A percentile compares a stretch with the other conserved stretches of the same genome.
Conservation (phyloP, 2,888 invertebrate species). For the Punctoribates punctum region DNA sequence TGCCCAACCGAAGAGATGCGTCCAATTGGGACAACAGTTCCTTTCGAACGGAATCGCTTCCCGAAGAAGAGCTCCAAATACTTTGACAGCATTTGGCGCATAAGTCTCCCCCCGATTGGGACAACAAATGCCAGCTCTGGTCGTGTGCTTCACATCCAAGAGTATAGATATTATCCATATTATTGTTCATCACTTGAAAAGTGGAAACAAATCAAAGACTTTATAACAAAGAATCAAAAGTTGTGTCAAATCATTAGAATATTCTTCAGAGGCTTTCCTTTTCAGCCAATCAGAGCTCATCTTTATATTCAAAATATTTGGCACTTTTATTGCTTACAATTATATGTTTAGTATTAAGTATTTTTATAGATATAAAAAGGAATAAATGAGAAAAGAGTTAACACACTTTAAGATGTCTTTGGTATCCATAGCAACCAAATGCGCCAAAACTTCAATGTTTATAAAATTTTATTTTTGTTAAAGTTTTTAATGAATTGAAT, state of each 20-base stretch:
- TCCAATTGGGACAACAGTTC: background rate
- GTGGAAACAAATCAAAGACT: background rate
- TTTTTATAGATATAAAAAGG: too few species aligned
- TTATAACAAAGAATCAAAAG: too few species aligned
- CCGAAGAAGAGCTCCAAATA: background rate
- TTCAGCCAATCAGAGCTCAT: too few species aligned
- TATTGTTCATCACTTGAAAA: too few species aligned
- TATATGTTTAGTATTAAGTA: too few species aligned
- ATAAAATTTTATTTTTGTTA: background rate
- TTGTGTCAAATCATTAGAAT: too few species aligned
- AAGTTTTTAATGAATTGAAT: background rate
- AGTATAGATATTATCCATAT: too few species aligned
- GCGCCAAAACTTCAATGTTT: background rate
- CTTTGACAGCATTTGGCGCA: conserved; percentile 2
- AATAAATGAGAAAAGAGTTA: too few species aligned
- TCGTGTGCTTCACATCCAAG: background rate
- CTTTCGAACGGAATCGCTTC: background rate
- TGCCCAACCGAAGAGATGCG: background rate
- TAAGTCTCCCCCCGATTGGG: background rate
- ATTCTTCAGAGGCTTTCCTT: too few species aligned
- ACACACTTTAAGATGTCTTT: background rate
- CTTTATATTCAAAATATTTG: too few species aligned
- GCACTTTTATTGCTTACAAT: too few species aligned
- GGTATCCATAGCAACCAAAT: background rate
- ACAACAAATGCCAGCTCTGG: background rate